Percentiles rank a stretch among this genome's conserved stretches.
Evolutionary conservation across 2,113 vertebrate species (phyloP).

Genomic region (Amia ocellicauda): DNA sequence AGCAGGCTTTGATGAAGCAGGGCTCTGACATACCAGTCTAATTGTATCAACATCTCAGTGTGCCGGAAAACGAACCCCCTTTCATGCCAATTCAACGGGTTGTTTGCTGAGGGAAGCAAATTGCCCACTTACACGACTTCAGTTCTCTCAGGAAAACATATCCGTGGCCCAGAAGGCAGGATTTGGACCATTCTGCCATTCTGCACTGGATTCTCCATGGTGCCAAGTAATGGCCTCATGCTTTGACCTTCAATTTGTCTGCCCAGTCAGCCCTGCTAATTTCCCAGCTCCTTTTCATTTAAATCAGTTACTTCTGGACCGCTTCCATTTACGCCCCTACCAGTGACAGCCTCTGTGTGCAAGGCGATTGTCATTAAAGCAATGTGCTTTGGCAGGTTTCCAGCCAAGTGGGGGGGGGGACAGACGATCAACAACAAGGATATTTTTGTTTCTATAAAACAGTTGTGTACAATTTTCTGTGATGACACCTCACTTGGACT

Average conservation of each 20-base stretch:
- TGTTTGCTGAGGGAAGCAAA: not conserved
- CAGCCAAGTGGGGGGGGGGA: not conserved
- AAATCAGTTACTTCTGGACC: not conserved
- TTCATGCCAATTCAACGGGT: not conserved
- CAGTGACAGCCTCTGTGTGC: not conserved
- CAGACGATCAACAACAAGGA: slow-evolving; percentile 1
- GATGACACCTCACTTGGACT: too few species aligned
- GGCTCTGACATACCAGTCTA: too few species aligned
- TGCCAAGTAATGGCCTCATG: not conserved
- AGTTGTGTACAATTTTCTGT: too few species aligned
- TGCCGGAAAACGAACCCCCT: not conserved
- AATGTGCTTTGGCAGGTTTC: not conserved
- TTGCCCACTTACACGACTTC: not conserved
- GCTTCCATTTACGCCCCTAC: not conserved
- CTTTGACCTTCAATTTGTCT: slow-evolving; percentile 21
- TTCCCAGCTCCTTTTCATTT: not conserved
- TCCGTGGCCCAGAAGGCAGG: too few species aligned
- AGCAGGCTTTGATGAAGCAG: too few species aligned
- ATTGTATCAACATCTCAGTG: too few species aligned
- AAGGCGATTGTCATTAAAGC: not conserved
- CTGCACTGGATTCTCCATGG: too few species aligned
- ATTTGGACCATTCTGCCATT: too few species aligned
- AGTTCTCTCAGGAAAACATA: not conserved
- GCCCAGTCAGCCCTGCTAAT: slow-evolving; percentile 14
- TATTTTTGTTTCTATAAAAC: not conserved